Percentiles rank a stretch among this genome's conserved stretches.
phyloP scores from a whole-genome alignment of 1,140 invertebrate genomes.

The Caenorhabditis inopinata region DNA sequence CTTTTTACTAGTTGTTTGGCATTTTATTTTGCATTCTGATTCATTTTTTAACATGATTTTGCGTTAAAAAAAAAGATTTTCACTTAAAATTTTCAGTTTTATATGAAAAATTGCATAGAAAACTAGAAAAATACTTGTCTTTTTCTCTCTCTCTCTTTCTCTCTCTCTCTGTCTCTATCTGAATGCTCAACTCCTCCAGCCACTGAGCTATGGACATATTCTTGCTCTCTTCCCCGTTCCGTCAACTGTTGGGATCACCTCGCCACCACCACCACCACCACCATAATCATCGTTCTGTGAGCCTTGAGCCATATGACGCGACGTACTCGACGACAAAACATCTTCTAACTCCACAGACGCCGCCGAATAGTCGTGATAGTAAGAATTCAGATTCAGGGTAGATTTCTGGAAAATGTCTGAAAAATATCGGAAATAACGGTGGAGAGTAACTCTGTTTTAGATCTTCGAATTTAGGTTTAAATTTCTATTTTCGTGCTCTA shows the following conservation, averaged over 20 bases:
- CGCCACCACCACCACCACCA: conserved; percentile 24
- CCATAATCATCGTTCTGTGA: conserved; percentile 5
- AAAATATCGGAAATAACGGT: no score
- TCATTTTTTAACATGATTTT: no score
- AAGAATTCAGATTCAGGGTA: neutral
- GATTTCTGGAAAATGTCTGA: no score
- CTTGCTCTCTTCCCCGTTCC: conserved; percentile 54
- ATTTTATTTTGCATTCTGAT: no score
- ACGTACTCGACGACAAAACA: conserved; percentile 48
- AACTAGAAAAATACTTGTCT: neutral
- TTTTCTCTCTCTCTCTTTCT: neutral
- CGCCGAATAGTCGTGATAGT: conserved; percentile 17
- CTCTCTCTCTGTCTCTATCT: neutral
- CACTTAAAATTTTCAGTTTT: no score
- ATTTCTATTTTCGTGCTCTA: no score
- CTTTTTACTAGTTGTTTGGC: no score
- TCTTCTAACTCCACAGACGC: neutral
- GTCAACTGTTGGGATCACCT: conserved; percentile 52
- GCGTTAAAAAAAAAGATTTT: no score
- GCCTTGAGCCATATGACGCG: neutral
- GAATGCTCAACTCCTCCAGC: no score
- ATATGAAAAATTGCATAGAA: no score
- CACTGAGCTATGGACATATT: conserved; percentile 58
- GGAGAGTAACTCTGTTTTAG: no score
- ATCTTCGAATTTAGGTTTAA: no score